Conservation (phyloP, 2,888 invertebrate genomes). For the Harpalus rubripes region DNA sequence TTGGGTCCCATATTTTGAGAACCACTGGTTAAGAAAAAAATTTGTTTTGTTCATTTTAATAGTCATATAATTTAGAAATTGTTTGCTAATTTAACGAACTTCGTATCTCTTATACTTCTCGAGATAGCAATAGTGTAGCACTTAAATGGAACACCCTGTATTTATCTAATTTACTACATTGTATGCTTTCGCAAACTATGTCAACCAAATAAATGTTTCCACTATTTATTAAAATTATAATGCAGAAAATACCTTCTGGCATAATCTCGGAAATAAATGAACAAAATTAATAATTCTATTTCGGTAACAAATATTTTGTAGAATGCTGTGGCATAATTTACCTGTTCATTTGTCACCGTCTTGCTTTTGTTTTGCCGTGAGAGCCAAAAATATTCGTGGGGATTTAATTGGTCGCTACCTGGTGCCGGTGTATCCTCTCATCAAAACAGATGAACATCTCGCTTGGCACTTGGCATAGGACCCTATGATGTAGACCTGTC, state of each 20-base stretch:
- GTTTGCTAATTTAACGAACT: no score
- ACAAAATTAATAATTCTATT: conserved; percentile 11
- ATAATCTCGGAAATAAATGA: neutral
- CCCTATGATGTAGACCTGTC: conserved; percentile 33
- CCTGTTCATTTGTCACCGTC: conserved; percentile 10
- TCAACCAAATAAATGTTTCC: neutral
- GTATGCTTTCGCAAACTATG: no score
- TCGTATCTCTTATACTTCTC: no score
- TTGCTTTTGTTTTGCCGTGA: conserved; percentile 17
- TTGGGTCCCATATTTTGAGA: no score
- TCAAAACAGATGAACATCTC: conserved; percentile 42
- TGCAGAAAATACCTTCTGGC: neutral
- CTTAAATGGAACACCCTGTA: no score
- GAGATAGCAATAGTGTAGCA: no score
- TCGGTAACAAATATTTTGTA: conserved; percentile 4
- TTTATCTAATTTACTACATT: no score
- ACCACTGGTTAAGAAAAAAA: no score
- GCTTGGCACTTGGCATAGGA: conserved; percentile 53
- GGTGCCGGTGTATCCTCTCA: conserved; percentile 24
- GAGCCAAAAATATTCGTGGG: conserved; percentile 9
- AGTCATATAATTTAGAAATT: no score
- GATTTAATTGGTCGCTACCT: conserved; percentile 38
- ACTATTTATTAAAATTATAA: neutral
- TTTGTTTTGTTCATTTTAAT: no score
- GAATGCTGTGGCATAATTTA: conserved; percentile 28